phyloP scores from a whole-genome alignment of 1,140 invertebrate genomes.

The Drosophila rufa region DNA sequence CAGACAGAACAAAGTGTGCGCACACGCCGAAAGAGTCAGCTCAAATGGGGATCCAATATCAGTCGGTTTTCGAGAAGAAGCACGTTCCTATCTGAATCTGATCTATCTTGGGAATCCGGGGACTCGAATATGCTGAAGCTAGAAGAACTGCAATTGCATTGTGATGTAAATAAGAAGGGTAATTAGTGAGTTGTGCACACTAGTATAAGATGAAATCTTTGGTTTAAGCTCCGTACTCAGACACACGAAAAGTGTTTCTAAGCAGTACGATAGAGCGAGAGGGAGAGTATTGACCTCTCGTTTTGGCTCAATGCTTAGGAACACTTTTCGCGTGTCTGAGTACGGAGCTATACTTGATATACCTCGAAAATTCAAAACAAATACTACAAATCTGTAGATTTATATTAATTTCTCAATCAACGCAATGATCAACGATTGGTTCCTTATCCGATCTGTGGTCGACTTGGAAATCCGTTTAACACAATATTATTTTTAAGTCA shows the following conservation, averaged over 20 bases:
- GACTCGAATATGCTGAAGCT: slow-evolving; percentile 18
- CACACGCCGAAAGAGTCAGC: slow-evolving; percentile 28
- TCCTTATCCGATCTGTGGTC: too few species aligned
- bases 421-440: too few species aligned
- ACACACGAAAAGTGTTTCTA: too few species aligned
- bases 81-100: slow-evolving; percentile 24
- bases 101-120: slow-evolving; percentile 17
- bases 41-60: slow-evolving; percentile 29
- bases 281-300: too few species aligned
- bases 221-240: too few species aligned
- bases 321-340: too few species aligned
- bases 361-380: not conserved
- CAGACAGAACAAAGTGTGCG: slow-evolving; percentile 29
- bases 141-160: not conserved
- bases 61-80: slow-evolving; percentile 18
- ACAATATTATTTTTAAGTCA: not conserved
- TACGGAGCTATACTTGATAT: too few species aligned
- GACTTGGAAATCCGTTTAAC: too few species aligned
- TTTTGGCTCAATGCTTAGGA: too few species aligned
- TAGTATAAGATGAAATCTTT: not conserved
- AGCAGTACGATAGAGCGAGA: too few species aligned
- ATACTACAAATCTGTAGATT: too few species aligned
- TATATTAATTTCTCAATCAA: too few species aligned
- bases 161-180: not conserved
- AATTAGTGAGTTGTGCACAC: not conserved